Percentiles rank a stretch among this genome's conserved stretches.
phyloP scores from a whole-genome alignment of 2,113 vertebrate genomes.

The Embiotoca jacksoni region DNA sequence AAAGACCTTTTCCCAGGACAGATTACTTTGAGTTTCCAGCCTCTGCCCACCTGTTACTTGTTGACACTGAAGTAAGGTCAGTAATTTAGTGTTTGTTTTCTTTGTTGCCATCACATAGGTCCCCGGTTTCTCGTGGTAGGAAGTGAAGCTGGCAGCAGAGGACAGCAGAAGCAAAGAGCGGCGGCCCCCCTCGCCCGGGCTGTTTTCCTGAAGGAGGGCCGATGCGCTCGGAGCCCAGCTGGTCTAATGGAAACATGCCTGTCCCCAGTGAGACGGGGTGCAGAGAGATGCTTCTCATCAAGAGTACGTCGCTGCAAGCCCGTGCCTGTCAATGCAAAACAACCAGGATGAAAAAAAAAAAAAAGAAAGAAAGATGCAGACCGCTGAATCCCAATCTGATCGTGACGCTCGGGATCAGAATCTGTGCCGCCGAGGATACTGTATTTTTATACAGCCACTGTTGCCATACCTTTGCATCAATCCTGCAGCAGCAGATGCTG shows the following conservation, averaged over 20 bases:
- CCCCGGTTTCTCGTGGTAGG: slow-evolving; percentile 25
- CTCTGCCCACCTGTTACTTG: slow-evolving; percentile 49
- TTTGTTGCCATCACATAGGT: slow-evolving; percentile 49
- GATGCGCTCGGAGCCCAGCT: slow-evolving; percentile 59
- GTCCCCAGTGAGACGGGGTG: slow-evolving; percentile 69
- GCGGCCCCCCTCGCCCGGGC: neutral
- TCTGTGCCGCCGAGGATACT: slow-evolving; percentile 1
- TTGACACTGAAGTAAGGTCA: slow-evolving; percentile 41
- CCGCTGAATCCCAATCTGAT: slow-evolving; percentile 34
- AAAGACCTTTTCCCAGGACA: slow-evolving; percentile 7
- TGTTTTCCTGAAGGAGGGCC: slow-evolving; percentile 59
- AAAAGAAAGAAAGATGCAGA: neutral
- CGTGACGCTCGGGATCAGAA: neutral
- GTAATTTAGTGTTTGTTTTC: slow-evolving; percentile 44
- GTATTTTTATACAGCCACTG: slow-evolving; percentile 23
- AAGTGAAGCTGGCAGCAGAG: slow-evolving; percentile 10
- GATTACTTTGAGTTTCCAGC: slow-evolving; percentile 4
- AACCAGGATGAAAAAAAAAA: slow-evolving; percentile 58
- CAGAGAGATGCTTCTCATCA: slow-evolving; percentile 66
- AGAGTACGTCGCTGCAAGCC: slow-evolving; percentile 61
- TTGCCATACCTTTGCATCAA: slow-evolving; percentile 30
- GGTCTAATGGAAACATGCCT: slow-evolving; percentile 70
- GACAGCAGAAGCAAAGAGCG: slow-evolving; percentile 11
- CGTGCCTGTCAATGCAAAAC: slow-evolving; percentile 70
- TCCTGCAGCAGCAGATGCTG: neutral